Percentiles rank a stretch among this genome's conserved stretches.
Conservation (phyloP, 2,797 vertebrate genomes). For the Lithobates sylvaticus region DNA sequence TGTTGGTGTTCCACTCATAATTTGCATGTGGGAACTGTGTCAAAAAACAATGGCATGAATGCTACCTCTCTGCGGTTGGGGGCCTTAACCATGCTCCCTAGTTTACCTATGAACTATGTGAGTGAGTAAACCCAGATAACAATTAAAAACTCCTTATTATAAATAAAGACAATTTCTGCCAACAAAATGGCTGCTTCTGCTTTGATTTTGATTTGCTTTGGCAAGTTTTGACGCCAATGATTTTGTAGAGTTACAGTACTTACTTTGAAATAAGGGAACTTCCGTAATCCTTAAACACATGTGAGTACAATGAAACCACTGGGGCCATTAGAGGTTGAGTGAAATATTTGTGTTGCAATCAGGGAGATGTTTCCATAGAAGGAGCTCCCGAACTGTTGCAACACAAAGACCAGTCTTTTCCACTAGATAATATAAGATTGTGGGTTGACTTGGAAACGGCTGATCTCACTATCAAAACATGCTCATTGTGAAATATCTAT, state of each 20-base stretch:
- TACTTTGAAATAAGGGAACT: constrained; percentile 27
- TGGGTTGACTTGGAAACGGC: constrained; percentile 52
- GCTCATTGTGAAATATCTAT: constrained; percentile 44
- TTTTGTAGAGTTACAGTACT: neutral
- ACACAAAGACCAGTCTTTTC: constrained; percentile 42
- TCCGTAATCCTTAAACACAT: neutral
- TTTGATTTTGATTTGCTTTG: neutral
- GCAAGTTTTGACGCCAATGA: neutral
- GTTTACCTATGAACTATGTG: too few relatives aligned
- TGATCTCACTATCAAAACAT: constrained; percentile 61
- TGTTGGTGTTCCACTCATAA: neutral
- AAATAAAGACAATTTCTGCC: too few relatives aligned
- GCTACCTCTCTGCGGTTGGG: too few relatives aligned
- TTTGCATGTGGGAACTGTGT: neutral
- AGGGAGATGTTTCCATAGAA: constrained; percentile 36
- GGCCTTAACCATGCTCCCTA: too few relatives aligned
- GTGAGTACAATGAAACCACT: constrained; percentile 3
- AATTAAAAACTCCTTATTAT: too few relatives aligned
- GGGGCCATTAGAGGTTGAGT: constrained; percentile 10
- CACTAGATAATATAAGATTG: constrained; percentile 30
- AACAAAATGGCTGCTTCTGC: neutral
- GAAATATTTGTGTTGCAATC: constrained; percentile 38
- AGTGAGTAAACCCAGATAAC: too few relatives aligned
- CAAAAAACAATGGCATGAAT: too few relatives aligned
- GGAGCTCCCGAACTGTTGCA: constrained; percentile 3